Percentiles rank a stretch among this genome's conserved stretches.
Evolutionary conservation across 2,797 vertebrate genomes (phyloP).

Genomic region (Bradypus variegatus): DNA sequence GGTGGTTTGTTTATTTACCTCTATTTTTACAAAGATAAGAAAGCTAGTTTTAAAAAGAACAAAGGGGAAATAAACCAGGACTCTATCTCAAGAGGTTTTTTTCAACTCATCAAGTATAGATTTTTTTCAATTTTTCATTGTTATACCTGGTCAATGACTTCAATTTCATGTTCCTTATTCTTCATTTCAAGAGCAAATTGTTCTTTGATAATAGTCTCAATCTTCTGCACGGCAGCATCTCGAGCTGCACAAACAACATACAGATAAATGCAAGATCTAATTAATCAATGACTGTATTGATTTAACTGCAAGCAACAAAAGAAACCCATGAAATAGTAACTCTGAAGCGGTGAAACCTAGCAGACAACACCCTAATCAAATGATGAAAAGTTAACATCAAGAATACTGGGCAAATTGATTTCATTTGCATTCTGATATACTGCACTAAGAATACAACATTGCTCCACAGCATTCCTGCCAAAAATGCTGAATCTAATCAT

Average conservation of each 20-base stretch:
- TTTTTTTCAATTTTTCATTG: neutral
- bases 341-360: neutral
- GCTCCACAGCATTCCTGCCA: neutral
- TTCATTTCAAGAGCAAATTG: conserved; percentile 98
- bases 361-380: neutral
- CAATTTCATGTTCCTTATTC: conserved; percentile 98
- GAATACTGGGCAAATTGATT: neutral
- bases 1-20: neutral
- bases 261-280: conserved; percentile 40
- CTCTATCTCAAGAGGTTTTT: neutral
- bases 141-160: conserved; percentile 96
- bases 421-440: neutral
- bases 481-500: neutral
- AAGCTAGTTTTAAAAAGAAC: conserved; percentile 19
- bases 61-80: neutral
- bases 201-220: conserved; percentile 94
- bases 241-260: conserved; percentile 79
- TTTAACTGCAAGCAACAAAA: conserved; percentile 6
- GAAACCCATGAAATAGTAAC: neutral
- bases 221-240: conserved; percentile 93
- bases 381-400: neutral
- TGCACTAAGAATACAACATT: neutral
- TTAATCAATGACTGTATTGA: neutral
- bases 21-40: neutral
- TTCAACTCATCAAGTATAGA: neutral